phyloP scores from a whole-genome alignment of 2,113 vertebrate species.

The Leptobrachium leishanense region DNA sequence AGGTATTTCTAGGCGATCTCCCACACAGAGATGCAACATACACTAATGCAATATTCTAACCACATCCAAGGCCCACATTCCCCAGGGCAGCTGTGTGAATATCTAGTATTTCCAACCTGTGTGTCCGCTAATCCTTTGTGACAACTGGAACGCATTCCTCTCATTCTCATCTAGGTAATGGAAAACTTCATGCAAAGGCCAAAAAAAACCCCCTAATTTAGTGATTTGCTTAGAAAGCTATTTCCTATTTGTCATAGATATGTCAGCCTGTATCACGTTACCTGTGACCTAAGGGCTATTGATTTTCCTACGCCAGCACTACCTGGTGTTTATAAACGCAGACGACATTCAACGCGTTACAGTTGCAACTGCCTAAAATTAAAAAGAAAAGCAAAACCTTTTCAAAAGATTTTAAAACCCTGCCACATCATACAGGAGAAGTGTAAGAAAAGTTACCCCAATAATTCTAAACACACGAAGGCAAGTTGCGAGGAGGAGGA shows the following conservation, averaged over 20 bases:
- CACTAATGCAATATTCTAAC: constrained; percentile 12
- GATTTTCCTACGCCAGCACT: background rate
- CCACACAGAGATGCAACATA: constrained; percentile 4
- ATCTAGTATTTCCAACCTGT: constrained; percentile 29
- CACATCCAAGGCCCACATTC: constrained; percentile 1
- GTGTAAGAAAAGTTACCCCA: too few species aligned
- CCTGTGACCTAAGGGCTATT: constrained; percentile 24
- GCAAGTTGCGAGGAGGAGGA: too few species aligned
- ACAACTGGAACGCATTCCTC: constrained; percentile 14
- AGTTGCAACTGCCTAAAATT: too few species aligned
- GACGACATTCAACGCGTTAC: too few species aligned
- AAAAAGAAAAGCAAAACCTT: too few species aligned
- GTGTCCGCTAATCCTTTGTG: constrained; percentile 22
- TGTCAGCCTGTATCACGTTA: background rate
- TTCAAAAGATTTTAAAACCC: too few species aligned
- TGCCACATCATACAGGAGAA: too few species aligned
- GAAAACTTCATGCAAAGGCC: constrained; percentile 16
- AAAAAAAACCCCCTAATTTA: constrained; percentile 1
- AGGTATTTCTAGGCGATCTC: background rate
- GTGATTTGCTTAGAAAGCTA: background rate
- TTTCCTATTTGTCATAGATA: constrained; percentile 8
- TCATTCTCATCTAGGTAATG: constrained; percentile 28
- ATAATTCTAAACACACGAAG: too few species aligned
- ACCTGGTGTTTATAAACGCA: background rate
- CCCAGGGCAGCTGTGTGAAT: constrained; percentile 35